A percentile compares a stretch with the other conserved stretches of the same genome.
phyloP scores from a whole-genome alignment of 1,140 invertebrate genomes.

The Leptopilina clavipes region DNA sequence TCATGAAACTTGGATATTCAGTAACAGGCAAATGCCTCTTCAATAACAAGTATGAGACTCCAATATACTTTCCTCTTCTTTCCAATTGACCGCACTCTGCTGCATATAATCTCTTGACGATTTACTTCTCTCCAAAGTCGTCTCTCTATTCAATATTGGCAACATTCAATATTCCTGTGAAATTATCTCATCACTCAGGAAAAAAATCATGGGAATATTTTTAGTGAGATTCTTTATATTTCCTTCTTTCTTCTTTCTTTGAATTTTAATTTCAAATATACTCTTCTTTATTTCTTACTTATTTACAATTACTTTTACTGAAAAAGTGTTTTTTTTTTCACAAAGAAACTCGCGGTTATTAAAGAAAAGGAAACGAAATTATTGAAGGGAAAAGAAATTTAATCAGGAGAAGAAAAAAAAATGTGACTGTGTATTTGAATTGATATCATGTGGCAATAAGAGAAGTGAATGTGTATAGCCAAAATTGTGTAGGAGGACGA shows the following conservation, averaged over 20 bases:
- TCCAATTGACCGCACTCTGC: neutral
- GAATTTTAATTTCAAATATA: too few species aligned
- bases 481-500: slow-evolving; percentile 30
- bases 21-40: slow-evolving; percentile 25
- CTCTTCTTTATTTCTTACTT: too few species aligned
- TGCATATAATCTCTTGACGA: neutral
- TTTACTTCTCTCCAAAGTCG: slow-evolving; percentile 6
- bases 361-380: too few species aligned
- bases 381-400: neutral
- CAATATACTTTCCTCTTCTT: slow-evolving; percentile 7
- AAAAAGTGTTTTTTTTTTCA: too few species aligned
- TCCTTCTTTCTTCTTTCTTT: too few species aligned
- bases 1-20: slow-evolving; percentile 28
- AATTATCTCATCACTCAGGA: neutral
- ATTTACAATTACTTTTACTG: too few species aligned
- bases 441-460: neutral
- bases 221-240: too few species aligned
- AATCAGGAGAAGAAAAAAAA: neutral
- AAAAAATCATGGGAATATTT: too few species aligned
- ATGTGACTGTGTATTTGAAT: slow-evolving; percentile 14
- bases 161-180: neutral
- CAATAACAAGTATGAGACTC: slow-evolving; percentile 15
- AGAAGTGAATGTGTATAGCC: slow-evolving; percentile 24
- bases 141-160: neutral
- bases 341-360: too few species aligned